Conservation (phyloP, 2,797 vertebrate species). For the Mormyrus proboscirostris region DNA sequence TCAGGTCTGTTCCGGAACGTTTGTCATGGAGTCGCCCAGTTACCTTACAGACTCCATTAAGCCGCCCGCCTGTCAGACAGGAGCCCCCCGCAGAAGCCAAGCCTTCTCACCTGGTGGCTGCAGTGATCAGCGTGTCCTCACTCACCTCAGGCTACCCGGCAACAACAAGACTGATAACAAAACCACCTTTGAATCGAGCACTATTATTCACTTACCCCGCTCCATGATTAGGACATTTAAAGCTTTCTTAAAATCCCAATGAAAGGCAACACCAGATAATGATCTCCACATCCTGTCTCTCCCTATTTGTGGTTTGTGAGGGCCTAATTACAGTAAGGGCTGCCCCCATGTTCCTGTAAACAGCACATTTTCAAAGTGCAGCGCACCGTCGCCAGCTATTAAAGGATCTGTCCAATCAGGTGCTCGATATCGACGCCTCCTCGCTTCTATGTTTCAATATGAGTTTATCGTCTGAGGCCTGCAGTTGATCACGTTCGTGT, state of each 20-base stretch:
- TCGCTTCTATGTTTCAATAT: conserved; percentile 16
- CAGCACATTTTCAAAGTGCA: conserved; percentile 11
- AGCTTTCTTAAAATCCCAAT: conserved; percentile 11
- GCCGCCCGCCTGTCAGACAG: neutral
- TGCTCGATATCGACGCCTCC: conserved; percentile 15
- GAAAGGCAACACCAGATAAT: conserved; percentile 5
- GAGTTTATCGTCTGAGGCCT: conserved; percentile 22
- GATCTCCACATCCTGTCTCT: neutral
- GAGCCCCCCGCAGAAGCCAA: neutral
- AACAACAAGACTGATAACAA: neutral
- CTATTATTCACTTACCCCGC: neutral
- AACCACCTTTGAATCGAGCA: neutral
- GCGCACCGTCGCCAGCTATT: neutral
- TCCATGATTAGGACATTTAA: conserved; percentile 6
- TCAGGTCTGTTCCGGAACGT: neutral
- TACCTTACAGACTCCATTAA: neutral
- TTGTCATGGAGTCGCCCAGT: neutral
- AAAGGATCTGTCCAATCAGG: conserved; percentile 17
- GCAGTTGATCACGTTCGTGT: conserved; percentile 19
- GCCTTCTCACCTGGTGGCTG: neutral
- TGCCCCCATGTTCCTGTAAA: conserved; percentile 21
- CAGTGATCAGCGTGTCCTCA: neutral
- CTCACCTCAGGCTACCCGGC: neutral
- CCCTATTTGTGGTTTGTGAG: conserved; percentile 17
- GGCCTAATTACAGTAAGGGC: conserved; percentile 20